A percentile compares a stretch with the other conserved stretches of the same genome.
Evolutionary conservation across 1,140 invertebrate genomes (phyloP).

Genomic region (Calliphora vicina): DNA sequence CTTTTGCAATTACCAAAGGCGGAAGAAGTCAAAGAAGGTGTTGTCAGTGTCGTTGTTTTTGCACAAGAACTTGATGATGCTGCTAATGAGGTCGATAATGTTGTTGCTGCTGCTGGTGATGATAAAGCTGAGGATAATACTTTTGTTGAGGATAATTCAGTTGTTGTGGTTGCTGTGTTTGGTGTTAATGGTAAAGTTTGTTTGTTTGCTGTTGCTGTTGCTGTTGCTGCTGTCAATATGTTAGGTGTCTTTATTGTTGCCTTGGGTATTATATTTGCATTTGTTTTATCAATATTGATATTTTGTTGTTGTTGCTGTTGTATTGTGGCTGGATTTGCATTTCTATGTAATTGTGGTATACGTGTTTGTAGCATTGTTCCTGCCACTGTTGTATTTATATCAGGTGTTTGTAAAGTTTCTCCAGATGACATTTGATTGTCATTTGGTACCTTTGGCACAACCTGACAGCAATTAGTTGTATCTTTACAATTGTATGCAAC

Average conservation of each 20-base stretch:
- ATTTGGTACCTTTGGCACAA: slow-evolving; percentile 18
- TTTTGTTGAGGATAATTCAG: slow-evolving; percentile 44
- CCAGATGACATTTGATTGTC: slow-evolving; percentile 38
- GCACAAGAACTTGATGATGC: slow-evolving; percentile 2
- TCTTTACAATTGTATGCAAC: neutral
- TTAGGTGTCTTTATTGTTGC: slow-evolving; percentile 6
- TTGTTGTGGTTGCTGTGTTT: slow-evolving; percentile 40
- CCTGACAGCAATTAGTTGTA: slow-evolving; percentile 29
- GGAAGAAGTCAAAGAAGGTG: neutral
- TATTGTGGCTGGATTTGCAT: neutral
- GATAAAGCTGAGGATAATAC: slow-evolving; percentile 33
- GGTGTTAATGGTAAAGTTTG: slow-evolving; percentile 51
- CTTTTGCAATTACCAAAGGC: slow-evolving; percentile 25
- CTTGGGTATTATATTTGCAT: slow-evolving; percentile 27
- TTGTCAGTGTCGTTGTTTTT: slow-evolving; percentile 6
- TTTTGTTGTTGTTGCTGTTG: slow-evolving; percentile 22
- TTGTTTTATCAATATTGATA: slow-evolving; percentile 30
- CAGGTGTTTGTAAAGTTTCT: slow-evolving; percentile 37
- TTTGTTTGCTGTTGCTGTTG: neutral
- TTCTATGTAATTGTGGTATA: slow-evolving; percentile 34
- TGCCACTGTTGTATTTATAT: neutral
- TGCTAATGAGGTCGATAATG: slow-evolving; percentile 31
- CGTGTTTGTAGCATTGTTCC: slow-evolving; percentile 18
- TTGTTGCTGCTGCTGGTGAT: neutral
- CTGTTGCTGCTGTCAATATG: slow-evolving; percentile 3